These are phyloP conservation scores for Sceliomorpha sp. DNA, from an alignment of 2,888 invertebrate species.

Conservation along the genomic window DNA sequence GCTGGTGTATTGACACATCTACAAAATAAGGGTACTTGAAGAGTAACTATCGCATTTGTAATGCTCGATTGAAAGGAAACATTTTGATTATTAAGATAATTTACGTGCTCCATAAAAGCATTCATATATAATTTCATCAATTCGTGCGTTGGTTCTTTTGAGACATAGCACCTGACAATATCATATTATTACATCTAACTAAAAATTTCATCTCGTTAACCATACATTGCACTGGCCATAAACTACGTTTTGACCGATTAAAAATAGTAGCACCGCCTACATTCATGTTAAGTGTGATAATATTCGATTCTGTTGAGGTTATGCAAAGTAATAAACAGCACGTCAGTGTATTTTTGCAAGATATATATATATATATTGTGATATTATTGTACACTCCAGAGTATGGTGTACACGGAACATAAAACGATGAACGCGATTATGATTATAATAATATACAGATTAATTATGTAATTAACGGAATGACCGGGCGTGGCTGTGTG, in stretches of 20 bases:
- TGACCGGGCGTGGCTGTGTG: too few relatives aligned
- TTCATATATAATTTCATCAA: slow-evolving; percentile 30
- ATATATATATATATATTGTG: too few relatives aligned
- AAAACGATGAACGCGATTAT: too few relatives aligned
- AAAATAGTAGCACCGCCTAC: slow-evolving; percentile 18
- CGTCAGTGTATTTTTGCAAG: too few relatives aligned
- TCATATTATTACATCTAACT: slow-evolving; percentile 14
- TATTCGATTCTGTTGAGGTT: not conserved
- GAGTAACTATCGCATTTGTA: not conserved
- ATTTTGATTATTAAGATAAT: slow-evolving; percentile 1
- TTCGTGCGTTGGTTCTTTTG: slow-evolving; percentile 33
- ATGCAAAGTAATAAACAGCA: too few relatives aligned
- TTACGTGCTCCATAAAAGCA: slow-evolving; percentile 12
- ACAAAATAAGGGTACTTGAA: slow-evolving; percentile 7
- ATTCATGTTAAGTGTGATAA: slow-evolving; percentile 13
- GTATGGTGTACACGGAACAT: too few relatives aligned
- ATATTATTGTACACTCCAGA: too few relatives aligned
- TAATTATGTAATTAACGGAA: too few relatives aligned
- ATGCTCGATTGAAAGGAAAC: slow-evolving; percentile 1
- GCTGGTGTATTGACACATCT: slow-evolving; percentile 18
- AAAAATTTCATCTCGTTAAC: slow-evolving; percentile 17
- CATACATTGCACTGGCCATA: slow-evolving; percentile 21
- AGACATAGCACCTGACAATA: slow-evolving; percentile 34
- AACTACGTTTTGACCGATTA: slow-evolving; percentile 13
- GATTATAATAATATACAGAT: too few relatives aligned